phyloP scores from a whole-genome alignment of 2,113 vertebrate genomes.

The Paramisgurnus dabryanus region DNA sequence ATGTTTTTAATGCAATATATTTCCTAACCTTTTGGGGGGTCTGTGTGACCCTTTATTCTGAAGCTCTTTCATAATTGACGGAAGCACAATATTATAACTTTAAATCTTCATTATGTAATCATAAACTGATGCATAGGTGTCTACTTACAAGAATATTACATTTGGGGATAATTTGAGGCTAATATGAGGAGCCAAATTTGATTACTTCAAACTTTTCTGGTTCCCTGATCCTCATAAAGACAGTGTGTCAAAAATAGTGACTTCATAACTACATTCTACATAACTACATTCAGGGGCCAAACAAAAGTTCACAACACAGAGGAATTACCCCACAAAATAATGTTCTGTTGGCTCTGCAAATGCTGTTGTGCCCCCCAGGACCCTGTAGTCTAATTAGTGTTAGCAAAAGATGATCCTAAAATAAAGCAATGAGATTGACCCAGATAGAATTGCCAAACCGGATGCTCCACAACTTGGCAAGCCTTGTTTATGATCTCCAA shows the following conservation, averaged over 20 bases:
- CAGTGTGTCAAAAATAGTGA: not conserved
- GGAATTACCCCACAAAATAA: not conserved
- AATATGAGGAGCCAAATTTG: not conserved
- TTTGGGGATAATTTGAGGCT: not conserved
- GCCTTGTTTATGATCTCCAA: not conserved
- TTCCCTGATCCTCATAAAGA: not conserved
- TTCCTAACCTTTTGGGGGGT: too few relatives aligned
- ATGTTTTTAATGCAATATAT: too few relatives aligned
- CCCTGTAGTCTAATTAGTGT: slow-evolving; percentile 6
- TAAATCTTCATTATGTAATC: too few relatives aligned
- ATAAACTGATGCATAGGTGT: not conserved
- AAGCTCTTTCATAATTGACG: too few relatives aligned
- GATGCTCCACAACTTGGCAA: too few relatives aligned
- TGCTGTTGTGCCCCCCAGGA: not conserved
- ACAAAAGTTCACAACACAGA: slow-evolving; percentile 15
- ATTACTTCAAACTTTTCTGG: not conserved
- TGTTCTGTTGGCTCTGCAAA: not conserved
- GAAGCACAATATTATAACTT: too few relatives aligned
- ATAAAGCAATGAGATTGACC: not conserved
- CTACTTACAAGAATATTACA: not conserved
- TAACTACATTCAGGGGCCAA: not conserved
- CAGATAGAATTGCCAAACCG: not conserved
- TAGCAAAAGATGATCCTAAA: not conserved
- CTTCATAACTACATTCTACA: not conserved
- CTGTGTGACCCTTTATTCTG: too few relatives aligned